phyloP scores from a whole-genome alignment of 2,113 vertebrate genomes.

The Anseranas semipalmata region DNA sequence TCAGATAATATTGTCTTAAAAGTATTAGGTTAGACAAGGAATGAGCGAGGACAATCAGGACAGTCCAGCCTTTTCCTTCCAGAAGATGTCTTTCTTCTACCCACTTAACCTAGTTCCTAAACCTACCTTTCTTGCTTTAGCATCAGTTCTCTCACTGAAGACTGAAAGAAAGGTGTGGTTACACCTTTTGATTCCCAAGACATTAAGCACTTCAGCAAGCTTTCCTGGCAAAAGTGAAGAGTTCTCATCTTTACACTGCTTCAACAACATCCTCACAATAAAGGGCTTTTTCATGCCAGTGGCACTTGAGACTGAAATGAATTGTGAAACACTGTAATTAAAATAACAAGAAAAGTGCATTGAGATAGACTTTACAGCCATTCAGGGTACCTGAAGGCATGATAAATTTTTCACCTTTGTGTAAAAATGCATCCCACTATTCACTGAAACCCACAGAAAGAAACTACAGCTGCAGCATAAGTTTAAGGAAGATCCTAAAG shows the following conservation, averaged over 20 bases:
- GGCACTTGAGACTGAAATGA: conserved; percentile 1
- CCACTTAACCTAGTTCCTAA: not conserved
- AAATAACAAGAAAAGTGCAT: not conserved
- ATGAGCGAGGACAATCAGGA: not conserved
- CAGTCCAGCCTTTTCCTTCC: not conserved
- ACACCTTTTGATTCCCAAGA: conserved; percentile 15
- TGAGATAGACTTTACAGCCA: not conserved
- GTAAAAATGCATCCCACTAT: not conserved
- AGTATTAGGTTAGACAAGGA: not conserved
- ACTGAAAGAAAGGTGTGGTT: not conserved
- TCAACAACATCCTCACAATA: conserved; percentile 3
- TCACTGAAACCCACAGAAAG: not conserved
- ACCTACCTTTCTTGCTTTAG: not conserved
- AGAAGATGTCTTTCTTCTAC: not conserved
- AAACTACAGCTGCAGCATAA: not conserved
- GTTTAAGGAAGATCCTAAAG: not conserved
- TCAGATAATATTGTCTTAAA: not conserved
- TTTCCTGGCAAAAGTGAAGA: not conserved
- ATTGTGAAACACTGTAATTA: conserved; percentile 30
- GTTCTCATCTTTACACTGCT: not conserved
- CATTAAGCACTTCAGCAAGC: not conserved
- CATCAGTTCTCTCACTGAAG: not conserved
- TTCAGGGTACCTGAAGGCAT: not conserved
- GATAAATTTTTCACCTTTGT: not conserved
- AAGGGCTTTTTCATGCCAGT: not conserved